Evolutionary conservation across 1,140 invertebrate genomes (phyloP).

Genomic region (Pygmarrhopalites habei): DNA sequence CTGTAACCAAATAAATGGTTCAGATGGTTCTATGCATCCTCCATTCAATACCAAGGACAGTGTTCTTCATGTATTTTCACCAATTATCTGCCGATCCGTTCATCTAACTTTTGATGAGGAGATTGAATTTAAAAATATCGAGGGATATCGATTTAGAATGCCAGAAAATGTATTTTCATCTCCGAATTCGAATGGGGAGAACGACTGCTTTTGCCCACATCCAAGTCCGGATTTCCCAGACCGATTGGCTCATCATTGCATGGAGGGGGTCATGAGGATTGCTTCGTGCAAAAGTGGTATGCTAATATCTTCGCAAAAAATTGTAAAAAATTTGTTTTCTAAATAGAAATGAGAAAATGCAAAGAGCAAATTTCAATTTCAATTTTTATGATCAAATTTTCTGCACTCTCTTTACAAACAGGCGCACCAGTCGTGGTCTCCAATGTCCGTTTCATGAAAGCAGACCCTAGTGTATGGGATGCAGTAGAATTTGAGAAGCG

Average conservation of each 20-base stretch:
- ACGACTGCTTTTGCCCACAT: conserved; percentile 65
- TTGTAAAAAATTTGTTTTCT: not conserved
- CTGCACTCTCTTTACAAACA: conserved; percentile 14
- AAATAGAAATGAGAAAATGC: not conserved
- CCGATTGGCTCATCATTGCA: conserved; percentile 54
- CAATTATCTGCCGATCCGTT: conserved; percentile 50
- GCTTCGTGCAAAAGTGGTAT: conserved; percentile 48
- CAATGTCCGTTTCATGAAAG: not conserved
- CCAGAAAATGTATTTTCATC: conserved; percentile 55
- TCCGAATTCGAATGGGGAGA: conserved; percentile 54
- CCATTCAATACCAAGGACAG: conserved; percentile 50
- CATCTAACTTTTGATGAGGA: conserved; percentile 54
- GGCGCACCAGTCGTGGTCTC: not conserved
- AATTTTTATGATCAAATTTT: not conserved
- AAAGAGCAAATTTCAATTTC: not conserved
- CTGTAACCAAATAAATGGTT: conserved; percentile 63
- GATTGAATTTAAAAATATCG: conserved; percentile 57
- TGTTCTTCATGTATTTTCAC: conserved; percentile 26
- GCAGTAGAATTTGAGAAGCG: not conserved
- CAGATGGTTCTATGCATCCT: conserved; percentile 68
- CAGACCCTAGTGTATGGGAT: not conserved
- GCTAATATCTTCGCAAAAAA: not conserved
- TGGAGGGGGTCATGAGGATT: conserved; percentile 62
- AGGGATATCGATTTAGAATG: conserved; percentile 56
- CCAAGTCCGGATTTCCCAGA: no score